Evolutionary conservation across 2,113 vertebrate species (phyloP).

Genomic region (Chloropsis cyanopogon): DNA sequence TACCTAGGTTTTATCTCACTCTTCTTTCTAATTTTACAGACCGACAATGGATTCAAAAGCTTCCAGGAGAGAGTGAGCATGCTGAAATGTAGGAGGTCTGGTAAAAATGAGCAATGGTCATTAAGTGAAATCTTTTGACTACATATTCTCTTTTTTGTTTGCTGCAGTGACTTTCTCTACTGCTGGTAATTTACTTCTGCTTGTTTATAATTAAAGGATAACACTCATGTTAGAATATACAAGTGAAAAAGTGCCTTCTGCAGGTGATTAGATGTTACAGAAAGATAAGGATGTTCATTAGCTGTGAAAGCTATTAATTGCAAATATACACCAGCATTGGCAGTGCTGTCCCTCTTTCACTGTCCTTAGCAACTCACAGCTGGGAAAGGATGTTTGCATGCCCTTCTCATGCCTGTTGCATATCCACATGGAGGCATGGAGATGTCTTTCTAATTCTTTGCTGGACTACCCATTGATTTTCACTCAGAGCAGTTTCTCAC

Average conservation of each 20-base stretch:
- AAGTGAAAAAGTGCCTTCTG: slow-evolving; percentile 59
- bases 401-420: neutral
- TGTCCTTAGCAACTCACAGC: neutral
- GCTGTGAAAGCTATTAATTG: slow-evolving; percentile 40
- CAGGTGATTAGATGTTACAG: slow-evolving; percentile 44
- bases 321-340: neutral
- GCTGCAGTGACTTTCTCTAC: slow-evolving; percentile 16
- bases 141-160: slow-evolving; percentile 40
- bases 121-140: slow-evolving; percentile 62
- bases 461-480: neutral
- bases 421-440: neutral
- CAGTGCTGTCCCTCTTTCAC: neutral
- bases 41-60: slow-evolving; percentile 23
- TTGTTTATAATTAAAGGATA: slow-evolving; percentile 69
- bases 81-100: slow-evolving; percentile 29
- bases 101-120: slow-evolving; percentile 8
- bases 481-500: neutral
- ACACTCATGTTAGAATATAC: slow-evolving; percentile 31
- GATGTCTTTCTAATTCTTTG: neutral
- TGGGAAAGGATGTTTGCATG: neutral
- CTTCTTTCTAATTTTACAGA: slow-evolving; percentile 40
- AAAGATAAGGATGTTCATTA: slow-evolving; percentile 2
- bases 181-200: slow-evolving; percentile 34
- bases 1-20: slow-evolving; percentile 8
- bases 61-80: slow-evolving; percentile 37